Evolutionary conservation across 2,113 vertebrate genomes (phyloP).

Genomic region (Xenus cinereus): DNA sequence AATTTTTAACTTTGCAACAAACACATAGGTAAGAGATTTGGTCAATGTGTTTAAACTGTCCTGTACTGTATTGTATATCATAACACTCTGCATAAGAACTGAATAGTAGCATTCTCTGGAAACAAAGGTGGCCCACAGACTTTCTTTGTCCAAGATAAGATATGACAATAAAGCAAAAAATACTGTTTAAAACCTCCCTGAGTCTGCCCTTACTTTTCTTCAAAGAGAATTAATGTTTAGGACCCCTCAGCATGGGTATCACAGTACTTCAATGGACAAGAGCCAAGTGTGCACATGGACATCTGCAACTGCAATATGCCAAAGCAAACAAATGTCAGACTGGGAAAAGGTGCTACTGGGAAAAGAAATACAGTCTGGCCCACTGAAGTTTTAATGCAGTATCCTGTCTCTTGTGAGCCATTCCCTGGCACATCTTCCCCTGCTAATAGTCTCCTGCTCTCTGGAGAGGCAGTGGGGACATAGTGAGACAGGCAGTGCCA

Average conservation of each 20-base stretch:
- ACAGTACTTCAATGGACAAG: not conserved
- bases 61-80: not conserved
- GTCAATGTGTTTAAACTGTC: not conserved
- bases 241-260: not conserved
- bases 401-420: not conserved
- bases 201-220: not conserved
- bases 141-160: not conserved
- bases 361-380: not conserved
- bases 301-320: not conserved
- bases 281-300: not conserved
- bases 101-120: not conserved
- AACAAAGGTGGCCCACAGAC: not conserved
- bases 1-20: not conserved
- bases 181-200: not conserved
- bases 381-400: not conserved
- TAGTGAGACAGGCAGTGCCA: not conserved
- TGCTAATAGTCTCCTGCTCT: not conserved
- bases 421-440: not conserved
- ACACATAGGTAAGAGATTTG: not conserved
- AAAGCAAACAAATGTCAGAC: not conserved
- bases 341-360: not conserved
- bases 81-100: not conserved
- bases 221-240: not conserved
- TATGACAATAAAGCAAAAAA: not conserved
- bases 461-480: not conserved